Conservation (phyloP, 2,888 invertebrate species). For the Lottia scabra region DNA sequence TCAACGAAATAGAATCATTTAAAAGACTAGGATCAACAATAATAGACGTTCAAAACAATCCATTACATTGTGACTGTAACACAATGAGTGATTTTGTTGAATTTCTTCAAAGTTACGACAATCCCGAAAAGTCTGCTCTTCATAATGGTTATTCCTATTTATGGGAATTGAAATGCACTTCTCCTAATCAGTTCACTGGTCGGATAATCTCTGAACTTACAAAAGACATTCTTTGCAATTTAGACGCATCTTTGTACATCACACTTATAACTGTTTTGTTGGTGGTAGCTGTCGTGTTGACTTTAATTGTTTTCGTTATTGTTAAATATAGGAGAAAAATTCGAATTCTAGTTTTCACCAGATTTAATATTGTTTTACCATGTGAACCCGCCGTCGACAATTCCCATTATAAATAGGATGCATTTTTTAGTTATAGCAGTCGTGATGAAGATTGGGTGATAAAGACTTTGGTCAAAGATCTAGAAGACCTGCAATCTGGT, state of each 20-base stretch:
- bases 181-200: slow-evolving; percentile 32
- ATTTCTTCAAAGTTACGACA: slow-evolving; percentile 20
- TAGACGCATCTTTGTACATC: slow-evolving; percentile 22
- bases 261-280: slow-evolving; percentile 33
- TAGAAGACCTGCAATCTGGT: slow-evolving; percentile 83
- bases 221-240: slow-evolving; percentile 31
- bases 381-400: slow-evolving; percentile 28
- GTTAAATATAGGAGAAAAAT: slow-evolving; percentile 43
- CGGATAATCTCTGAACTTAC: slow-evolving; percentile 25
- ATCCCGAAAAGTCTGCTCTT: slow-evolving; percentile 3
- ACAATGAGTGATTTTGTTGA: slow-evolving; percentile 32
- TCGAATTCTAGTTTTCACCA: slow-evolving; percentile 41
- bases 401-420: slow-evolving; percentile 77
- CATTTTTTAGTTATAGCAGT: slow-evolving; percentile 87
- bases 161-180: slow-evolving; percentile 33
- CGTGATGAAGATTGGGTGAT: slow-evolving; percentile 85
- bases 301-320: slow-evolving; percentile 30
- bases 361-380: slow-evolving; percentile 35
- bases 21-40: slow-evolving; percentile 28
- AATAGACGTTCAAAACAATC: slow-evolving; percentile 43
- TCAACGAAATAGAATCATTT: slow-evolving; percentile 31
- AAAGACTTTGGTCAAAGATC: slow-evolving; percentile 82
- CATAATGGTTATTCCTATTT: slow-evolving; percentile 32
- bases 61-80: slow-evolving; percentile 40
- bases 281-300: slow-evolving; percentile 26